Percentiles rank a stretch among this genome's conserved stretches.
These are phyloP conservation scores for Ruditapes philippinarum DNA, from an alignment of 1,140 invertebrate species.

Conservation along the genomic window DNA sequence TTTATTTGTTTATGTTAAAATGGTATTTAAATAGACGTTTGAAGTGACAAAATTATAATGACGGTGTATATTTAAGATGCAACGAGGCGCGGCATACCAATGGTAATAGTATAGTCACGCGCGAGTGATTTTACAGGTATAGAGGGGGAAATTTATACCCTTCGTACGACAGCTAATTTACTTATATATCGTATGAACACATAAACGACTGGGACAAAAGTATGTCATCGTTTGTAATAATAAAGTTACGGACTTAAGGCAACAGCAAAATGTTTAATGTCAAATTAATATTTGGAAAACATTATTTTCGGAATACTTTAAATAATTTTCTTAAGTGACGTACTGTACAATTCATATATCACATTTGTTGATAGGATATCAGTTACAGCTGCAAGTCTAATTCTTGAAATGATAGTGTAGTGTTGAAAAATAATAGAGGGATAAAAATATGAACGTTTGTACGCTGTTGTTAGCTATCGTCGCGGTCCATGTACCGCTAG, in stretches of 20 bases:
- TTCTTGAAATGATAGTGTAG: neutral
- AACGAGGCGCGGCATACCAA: slow-evolving; percentile 18
- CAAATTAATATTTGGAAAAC: neutral
- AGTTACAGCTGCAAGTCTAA: neutral
- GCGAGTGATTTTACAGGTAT: slow-evolving; percentile 43
- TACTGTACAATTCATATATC: neutral
- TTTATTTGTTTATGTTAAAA: too few relatives aligned
- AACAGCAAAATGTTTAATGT: neutral
- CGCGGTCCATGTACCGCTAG: neutral
- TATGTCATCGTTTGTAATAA: slow-evolving; percentile 21
- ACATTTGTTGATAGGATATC: neutral
- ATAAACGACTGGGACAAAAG: slow-evolving; percentile 9
- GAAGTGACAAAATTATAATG: neutral
- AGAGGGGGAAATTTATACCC: slow-evolving; percentile 16
- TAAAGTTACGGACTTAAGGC: neutral
- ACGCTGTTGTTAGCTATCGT: neutral
- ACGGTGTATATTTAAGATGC: slow-evolving; percentile 2
- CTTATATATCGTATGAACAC: slow-evolving; percentile 15
- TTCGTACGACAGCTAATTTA: slow-evolving; percentile 34
- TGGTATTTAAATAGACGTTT: neutral
- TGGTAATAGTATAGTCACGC: slow-evolving; percentile 18
- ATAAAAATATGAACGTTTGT: neutral
- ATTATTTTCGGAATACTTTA: neutral
- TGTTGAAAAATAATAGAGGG: neutral
- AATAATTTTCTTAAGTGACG: neutral